Evolutionary conservation across 2,888 invertebrate genomes (phyloP).

Genomic region (Pherbina coryleti): DNA sequence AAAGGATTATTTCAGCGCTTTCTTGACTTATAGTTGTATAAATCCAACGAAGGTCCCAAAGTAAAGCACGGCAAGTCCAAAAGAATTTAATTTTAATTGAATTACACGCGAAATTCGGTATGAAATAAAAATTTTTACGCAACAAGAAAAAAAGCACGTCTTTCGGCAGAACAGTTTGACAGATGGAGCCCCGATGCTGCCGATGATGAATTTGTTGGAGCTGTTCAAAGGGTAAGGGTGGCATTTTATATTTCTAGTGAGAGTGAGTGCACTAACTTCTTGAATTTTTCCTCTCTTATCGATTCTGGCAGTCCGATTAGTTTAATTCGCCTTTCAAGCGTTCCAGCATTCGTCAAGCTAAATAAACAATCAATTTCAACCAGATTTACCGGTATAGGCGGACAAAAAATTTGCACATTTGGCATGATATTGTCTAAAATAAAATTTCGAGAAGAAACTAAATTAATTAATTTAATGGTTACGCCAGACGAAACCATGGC

Average conservation of each 20-base stretch:
- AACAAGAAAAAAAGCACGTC: too few species aligned
- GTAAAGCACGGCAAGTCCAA: too few species aligned
- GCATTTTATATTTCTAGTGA: slow-evolving; percentile 14
- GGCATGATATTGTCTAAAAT: neutral
- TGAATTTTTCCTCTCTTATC: slow-evolving; percentile 7
- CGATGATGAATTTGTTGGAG: neutral
- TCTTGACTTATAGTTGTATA: too few species aligned
- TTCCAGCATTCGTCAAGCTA: slow-evolving; percentile 21
- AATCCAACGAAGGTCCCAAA: too few species aligned
- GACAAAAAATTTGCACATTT: neutral
- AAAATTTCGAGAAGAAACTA: neutral
- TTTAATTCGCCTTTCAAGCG: slow-evolving; percentile 33
- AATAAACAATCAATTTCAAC: neutral
- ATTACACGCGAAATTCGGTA: too few species aligned
- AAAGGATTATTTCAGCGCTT: too few species aligned
- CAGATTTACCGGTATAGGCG: neutral
- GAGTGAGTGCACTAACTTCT: slow-evolving; percentile 2
- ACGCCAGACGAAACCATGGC: slow-evolving; percentile 29
- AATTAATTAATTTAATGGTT: neutral
- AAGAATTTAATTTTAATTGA: too few species aligned
- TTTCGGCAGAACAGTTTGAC: too few species aligned
- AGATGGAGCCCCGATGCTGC: too few species aligned
- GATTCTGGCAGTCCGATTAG: slow-evolving; percentile 38
- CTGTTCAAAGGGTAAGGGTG: slow-evolving; percentile 8
- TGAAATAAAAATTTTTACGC: too few species aligned